phyloP scores from a whole-genome alignment of 2,113 vertebrate species.

The Pygoscelis adeliae region DNA sequence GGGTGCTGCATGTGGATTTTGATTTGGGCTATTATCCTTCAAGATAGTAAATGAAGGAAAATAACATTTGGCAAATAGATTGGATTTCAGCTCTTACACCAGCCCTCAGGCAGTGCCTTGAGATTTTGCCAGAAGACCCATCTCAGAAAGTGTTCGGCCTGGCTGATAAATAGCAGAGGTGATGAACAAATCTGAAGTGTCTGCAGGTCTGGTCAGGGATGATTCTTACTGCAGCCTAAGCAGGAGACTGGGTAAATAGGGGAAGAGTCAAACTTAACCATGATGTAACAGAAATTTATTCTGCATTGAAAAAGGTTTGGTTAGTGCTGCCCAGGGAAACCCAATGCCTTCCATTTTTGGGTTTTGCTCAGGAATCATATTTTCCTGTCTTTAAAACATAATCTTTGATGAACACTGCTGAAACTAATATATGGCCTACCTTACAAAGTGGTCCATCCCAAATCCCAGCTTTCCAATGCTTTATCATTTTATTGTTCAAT shows the following conservation, averaged over 20 bases:
- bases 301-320: neutral
- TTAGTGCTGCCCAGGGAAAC: neutral
- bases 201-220: neutral
- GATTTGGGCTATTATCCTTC: neutral
- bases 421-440: neutral
- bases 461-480: neutral
- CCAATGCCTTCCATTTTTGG: neutral
- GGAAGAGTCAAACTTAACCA: neutral
- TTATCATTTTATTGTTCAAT: neutral
- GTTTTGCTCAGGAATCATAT: neutral
- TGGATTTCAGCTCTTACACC: neutral
- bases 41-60: neutral
- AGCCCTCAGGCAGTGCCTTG: neutral
- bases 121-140: neutral
- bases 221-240: neutral
- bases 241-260: neutral
- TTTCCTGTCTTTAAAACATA: neutral
- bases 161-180: neutral
- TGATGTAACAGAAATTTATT: neutral
- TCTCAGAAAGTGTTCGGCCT: neutral
- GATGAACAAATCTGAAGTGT: neutral
- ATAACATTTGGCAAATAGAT: neutral
- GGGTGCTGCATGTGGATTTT: neutral
- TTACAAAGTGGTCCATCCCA: neutral
- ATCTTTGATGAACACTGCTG: neutral